Evolutionary conservation across 2,888 invertebrate genomes (phyloP), one percentile per base, ranked within the genome.

Genomic region (Hermaeophaga mercurialis): DNA sequence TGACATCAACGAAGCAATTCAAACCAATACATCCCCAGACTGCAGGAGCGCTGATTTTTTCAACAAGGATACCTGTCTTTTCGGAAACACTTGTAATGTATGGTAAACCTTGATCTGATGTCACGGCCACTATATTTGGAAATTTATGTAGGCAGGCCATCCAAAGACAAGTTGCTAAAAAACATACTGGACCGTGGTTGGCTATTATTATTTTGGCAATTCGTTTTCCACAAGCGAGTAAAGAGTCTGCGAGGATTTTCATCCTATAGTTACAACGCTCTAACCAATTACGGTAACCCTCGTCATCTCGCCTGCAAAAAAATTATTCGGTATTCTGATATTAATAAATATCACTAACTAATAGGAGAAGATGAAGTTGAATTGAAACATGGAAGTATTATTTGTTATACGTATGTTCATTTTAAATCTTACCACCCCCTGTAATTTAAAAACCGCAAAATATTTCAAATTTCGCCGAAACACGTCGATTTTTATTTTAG

Each of bases 21-120:
- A 82, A 70, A 9, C 84, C 85, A 19, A 83, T 76, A 63, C 82
- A 85, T 6, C 86, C 86, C 85, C 85, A 86, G 3, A 86, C 84
- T 22, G 85, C 84, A 6, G 85, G 83, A 52, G 82, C 83, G 67
- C 80, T 80, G 65, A 85, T 79, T 65, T 80, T 77, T 63, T 73
- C 73, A 54, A 80, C 62, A 0, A 80, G 78, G 8, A 84, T 70
- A 66, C 80, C 75, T 5, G 80, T 77, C 44, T 78, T 75, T 69
- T 80, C 75, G 8, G 83, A 78, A 18, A 79, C 67, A 18, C 74
- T 67, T 24, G 75, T 71, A 17, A 80, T 67, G 44, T 79, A 71
- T 1, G 65, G 55, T 6, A 83, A 73, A 9, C 84, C 85, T 59
- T 81, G 70, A 69, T 85, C 83, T 1, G 84, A 80, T 36, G 84